phyloP scores from a whole-genome alignment of 2,113 vertebrate species.

The Nettapus auritus region DNA sequence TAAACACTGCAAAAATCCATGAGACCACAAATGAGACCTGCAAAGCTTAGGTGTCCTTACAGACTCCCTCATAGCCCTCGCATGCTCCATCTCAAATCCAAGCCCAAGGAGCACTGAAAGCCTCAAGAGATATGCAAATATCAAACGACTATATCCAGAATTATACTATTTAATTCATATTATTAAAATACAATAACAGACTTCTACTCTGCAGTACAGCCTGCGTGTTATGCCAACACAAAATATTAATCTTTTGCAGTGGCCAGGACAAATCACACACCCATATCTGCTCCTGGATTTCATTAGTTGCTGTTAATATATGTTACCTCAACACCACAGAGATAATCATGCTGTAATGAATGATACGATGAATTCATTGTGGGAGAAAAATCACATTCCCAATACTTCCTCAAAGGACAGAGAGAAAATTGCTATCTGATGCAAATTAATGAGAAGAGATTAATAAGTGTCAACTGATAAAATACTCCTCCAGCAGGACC shows the following conservation, averaged over 20 bases:
- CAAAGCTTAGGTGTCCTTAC: neutral
- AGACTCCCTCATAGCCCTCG: neutral
- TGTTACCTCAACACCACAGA: slow-evolving; percentile 18
- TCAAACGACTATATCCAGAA: neutral
- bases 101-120: neutral
- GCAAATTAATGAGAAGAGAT: slow-evolving; percentile 43
- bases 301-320: slow-evolving; percentile 29
- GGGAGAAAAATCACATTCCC: slow-evolving; percentile 17
- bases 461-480: slow-evolving; percentile 28
- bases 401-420: slow-evolving; percentile 2
- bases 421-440: slow-evolving; percentile 18
- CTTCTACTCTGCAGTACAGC: neutral
- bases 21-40: neutral
- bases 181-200: neutral
- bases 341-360: slow-evolving; percentile 23
- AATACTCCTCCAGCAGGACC: neutral
- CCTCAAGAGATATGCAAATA: neutral
- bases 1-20: neutral
- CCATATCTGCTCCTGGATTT: neutral
- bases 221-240: neutral
- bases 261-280: neutral
- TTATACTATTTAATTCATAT: neutral
- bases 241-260: neutral
- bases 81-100: neutral
- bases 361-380: neutral